A percentile compares a stretch with the other conserved stretches of the same genome.
phyloP scores from a whole-genome alignment of 1,140 invertebrate species.

The Brachionus rubens region DNA sequence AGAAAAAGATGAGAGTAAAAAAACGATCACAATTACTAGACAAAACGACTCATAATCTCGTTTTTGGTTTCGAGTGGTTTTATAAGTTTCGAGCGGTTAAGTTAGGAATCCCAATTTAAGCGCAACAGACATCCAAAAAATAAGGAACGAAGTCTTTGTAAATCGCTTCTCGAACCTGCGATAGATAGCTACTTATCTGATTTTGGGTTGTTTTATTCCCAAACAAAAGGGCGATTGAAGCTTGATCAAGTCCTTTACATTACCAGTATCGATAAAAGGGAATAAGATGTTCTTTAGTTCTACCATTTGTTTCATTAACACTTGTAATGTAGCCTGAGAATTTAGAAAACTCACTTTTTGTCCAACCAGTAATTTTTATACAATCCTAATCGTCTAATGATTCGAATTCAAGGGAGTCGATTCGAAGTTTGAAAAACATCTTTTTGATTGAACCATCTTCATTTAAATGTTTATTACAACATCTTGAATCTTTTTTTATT shows the following conservation, averaged over 20 bases:
- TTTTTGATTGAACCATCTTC: too few relatives aligned
- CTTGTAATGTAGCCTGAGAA: background rate
- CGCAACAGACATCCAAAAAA: slow-evolving; percentile 5
- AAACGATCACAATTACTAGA: too few relatives aligned
- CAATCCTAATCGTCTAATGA: background rate
- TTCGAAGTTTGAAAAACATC: too few relatives aligned
- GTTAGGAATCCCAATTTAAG: too few relatives aligned
- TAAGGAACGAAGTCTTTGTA: slow-evolving; percentile 14
- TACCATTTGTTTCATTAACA: background rate
- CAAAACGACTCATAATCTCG: too few relatives aligned
- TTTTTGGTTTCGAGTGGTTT: too few relatives aligned
- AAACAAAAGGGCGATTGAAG: background rate
- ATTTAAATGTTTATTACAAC: too few relatives aligned
- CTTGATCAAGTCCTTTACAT: slow-evolving; percentile 6
- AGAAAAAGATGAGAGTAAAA: too few relatives aligned
- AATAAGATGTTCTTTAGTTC: slow-evolving; percentile 14
- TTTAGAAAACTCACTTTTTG: background rate
- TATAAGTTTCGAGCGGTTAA: too few relatives aligned
- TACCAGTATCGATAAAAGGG: slow-evolving; percentile 22
- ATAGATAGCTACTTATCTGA: slow-evolving; percentile 10
- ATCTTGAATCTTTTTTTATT: too few relatives aligned
- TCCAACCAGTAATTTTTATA: slow-evolving; percentile 4
- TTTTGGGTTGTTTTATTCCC: background rate
- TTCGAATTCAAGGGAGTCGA: too few relatives aligned
- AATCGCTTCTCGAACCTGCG: background rate